Evolutionary conservation across 2,113 vertebrate genomes (phyloP), one percentile per base, ranked within the genome.

Genomic region (Podarcis raffonei): DNA sequence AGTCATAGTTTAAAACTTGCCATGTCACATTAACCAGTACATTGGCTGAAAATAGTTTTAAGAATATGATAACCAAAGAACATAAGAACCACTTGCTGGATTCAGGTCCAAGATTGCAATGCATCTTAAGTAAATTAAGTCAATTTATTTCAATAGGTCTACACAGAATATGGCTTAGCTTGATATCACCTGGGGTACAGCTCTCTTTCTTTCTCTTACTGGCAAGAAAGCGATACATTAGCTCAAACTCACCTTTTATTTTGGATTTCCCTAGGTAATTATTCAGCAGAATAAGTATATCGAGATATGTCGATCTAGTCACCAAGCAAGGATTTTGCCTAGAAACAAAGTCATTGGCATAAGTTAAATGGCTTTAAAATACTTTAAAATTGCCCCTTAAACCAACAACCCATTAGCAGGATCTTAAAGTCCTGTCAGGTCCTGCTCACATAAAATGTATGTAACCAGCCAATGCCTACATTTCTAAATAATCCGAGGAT

Each of bases 301-400:
- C 98, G 86, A 99, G 92, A 93, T 94, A 98, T 11, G 97, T 97
- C 87, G 98, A 98, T 97, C 98, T 98, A 87, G 98, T 99, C 94
- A 99, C 98, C 92, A 98, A 94, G 94, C 98, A 99, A 68, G 95
- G 94, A 93, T 99, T 99, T 89, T 95, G 92, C 92, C 98, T 98
- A 92, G 42, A 95, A 94, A 93, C 89, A 80, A 93, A 89, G 94
- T 93, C 83, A 93, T 71, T 42, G 71, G n/a, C 6, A 86, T 27
- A 91, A 79, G 82, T 84, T 83, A 68, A 91, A 82, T 90, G 81
- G 7, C 4, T 32, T 78, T 71, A 4, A 71, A 71, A 5, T 39
- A 72, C n/a, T 53, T 77, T 76, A 15, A 83, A 88, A 57, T 6
- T 37, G n/a, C 59, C 16, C 16, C 48, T 76, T 74, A 32, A 72